A percentile compares a stretch with the other conserved stretches of the same genome.
Conservation (phyloP, 2,113 vertebrate genomes). For the Pseudorhombus dupliciocellatus region DNA sequence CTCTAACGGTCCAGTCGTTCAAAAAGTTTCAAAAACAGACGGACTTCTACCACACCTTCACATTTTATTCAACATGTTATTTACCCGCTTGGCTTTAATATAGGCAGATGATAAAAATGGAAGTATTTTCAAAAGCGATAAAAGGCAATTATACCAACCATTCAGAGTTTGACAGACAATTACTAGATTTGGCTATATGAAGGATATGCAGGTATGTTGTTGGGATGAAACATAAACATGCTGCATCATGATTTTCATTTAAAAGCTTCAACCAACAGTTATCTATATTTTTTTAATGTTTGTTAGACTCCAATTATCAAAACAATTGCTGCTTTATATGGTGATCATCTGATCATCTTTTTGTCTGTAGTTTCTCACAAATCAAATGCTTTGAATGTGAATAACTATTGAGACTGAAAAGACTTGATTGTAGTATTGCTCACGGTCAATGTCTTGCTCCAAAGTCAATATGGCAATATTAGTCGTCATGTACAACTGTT, state of each 20-base stretch:
- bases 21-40: slow-evolving; percentile 26
- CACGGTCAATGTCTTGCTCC: not conserved
- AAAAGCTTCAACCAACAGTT: no score
- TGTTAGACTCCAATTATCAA: not conserved
- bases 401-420: not conserved
- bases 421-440: slow-evolving; percentile 2
- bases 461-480: not conserved
- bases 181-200: no score
- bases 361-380: not conserved
- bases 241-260: no score
- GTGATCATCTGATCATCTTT: not conserved
- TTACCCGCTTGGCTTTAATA: not conserved
- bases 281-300: no score
- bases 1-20: slow-evolving; percentile 63
- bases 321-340: not conserved
- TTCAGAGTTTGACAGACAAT: not conserved
- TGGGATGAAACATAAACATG: no score
- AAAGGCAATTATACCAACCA: not conserved
- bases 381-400: not conserved
- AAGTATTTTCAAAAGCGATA: not conserved
- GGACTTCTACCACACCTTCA: slow-evolving; percentile 12
- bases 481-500: not conserved
- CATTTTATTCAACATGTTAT: slow-evolving; percentile 6
- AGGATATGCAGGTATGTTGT: no score
- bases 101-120: not conserved